Conservation (phyloP, 1,140 invertebrate species). For the Araneus ventricosus region DNA sequence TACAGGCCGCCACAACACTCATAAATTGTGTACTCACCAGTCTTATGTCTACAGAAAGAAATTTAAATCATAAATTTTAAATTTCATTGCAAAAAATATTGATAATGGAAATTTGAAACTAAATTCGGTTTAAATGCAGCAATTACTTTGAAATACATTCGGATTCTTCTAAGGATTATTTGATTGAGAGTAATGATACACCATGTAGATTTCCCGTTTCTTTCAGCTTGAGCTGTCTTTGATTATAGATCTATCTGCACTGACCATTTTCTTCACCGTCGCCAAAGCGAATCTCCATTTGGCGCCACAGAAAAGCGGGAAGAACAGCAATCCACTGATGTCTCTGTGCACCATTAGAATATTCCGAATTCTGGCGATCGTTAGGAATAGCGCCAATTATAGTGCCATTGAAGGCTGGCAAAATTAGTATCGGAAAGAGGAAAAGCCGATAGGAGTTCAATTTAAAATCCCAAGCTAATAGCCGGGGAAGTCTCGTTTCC, state of each 20-base stretch:
- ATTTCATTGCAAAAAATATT: no score
- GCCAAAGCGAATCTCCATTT: neutral
- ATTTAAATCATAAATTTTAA: no score
- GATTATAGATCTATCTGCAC: neutral
- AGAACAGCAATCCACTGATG: neutral
- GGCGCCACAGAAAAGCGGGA: neutral
- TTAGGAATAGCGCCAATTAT: conserved; percentile 58
- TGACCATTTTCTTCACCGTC: neutral
- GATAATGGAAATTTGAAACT: no score
- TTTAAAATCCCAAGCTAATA: conserved; percentile 59
- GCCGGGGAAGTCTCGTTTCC: conserved; percentile 42
- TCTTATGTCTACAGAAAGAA: no score
- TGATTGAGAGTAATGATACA: no score
- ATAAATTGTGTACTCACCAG: no score
- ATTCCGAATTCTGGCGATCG: conserved; percentile 40
- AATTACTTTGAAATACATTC: no score
- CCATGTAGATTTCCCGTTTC: neutral
- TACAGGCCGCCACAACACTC: no score
- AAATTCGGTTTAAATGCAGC: no score
- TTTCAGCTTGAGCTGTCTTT: neutral
- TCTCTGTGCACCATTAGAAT: neutral
- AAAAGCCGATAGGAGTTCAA: conserved; percentile 62
- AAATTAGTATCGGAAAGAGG: conserved; percentile 66
- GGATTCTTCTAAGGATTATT: no score
- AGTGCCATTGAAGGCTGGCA: conserved; percentile 46